Base-by-base conservation (phyloP, 2,113 vertebrate genomes). In the Gallinago paraguaiae region DNA sequence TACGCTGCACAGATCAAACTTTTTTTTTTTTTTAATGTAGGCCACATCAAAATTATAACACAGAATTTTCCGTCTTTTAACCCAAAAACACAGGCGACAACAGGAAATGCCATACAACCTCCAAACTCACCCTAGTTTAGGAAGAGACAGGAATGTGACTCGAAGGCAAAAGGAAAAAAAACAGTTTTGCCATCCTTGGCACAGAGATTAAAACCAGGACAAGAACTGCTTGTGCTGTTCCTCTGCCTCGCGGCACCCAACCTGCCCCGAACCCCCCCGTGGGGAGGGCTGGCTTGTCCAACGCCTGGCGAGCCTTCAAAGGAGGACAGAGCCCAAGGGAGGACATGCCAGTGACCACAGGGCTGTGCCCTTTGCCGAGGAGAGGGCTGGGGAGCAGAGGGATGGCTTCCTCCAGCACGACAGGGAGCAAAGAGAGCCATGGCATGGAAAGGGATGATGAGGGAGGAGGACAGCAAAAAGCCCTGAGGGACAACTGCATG, bases 101-200 rank as follows among this genome's bases (percentile, higher is more conserved):
- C 85, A 93, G 82, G 75, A 96, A 96, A 92, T 92, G 71, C 70
- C 75, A 27, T 6, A 30, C 12, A 31, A 45, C 35, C 24, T 2
- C 69, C 82, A 76, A 80, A 54, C 13, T 72, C 80, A 61, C 33
- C 43, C 84, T 30, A 9, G 59, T 45, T 69, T 61, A 45, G 70
- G 69, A 76, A 79, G 28, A 68, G 60, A 60, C 56, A 46, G 51
- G 30, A 88, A 93, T 80, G 83, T 85, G 39, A 77, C 86, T 60
- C 0, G 6, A 74, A 86, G 63, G 76, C 90, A 79, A 72, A 80
- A 88, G 22, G 31, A 53, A 82, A 80, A 54, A 28, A 50, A 50
- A 48, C 5, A 10, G 3, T 77, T 72, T 50, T 69, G 69, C 54
- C 75, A 70, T 30, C 45, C 7, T 60, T 18, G 53, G 56, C 35